Evolutionary conservation across 1,140 invertebrate genomes (phyloP), one percentile per base, ranked within the genome.

Genomic region (Drosophila kurseongensis): DNA sequence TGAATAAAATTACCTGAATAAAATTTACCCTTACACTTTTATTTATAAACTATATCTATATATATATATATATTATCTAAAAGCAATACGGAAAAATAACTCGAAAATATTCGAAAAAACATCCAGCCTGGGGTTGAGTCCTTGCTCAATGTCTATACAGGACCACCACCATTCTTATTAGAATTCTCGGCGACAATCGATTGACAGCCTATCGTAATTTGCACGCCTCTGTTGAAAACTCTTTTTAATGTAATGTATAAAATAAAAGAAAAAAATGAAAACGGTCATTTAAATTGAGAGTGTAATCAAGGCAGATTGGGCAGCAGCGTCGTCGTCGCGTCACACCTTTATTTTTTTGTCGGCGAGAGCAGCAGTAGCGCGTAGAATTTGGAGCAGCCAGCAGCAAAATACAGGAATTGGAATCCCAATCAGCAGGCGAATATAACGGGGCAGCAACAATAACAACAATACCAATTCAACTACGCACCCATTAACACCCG

Each of bases 211-310:
- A 48, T 48, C 23, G 47, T 13, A 48, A 27, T 29, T 29, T 38
- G 36, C 36, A 51, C 48, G 48, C 48, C 48, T 51, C 48, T 51
- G 48, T 51, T 51, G 48, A 51, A 51, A 51, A 51, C 48, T 48
- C 47, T 48, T 35, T 35, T 51, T 51, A 51, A 51, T 51, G 48
- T 51, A 51, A 51, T 51, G 50, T 52, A 73, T 80, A 78, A 80
- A 83, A 76, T 65, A 77, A 84, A 78, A 82, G 74, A 78, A 82
- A 80, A 84, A 79, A 69, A 77, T 66, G 69, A 59, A 73, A 76
- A 84, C 61, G 65, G 61, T 78, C 55, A 80, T 86, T 80, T 74
- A 66, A 86, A 85, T 78, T 81, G 45, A 75, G 63, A 75, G 82
- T 83, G 74, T 74, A 74, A 81, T 80, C 74, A 75, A 81, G 38